Evolutionary conservation across 1,140 invertebrate genomes (phyloP).

Genomic region (Eulimnadia texana): DNA sequence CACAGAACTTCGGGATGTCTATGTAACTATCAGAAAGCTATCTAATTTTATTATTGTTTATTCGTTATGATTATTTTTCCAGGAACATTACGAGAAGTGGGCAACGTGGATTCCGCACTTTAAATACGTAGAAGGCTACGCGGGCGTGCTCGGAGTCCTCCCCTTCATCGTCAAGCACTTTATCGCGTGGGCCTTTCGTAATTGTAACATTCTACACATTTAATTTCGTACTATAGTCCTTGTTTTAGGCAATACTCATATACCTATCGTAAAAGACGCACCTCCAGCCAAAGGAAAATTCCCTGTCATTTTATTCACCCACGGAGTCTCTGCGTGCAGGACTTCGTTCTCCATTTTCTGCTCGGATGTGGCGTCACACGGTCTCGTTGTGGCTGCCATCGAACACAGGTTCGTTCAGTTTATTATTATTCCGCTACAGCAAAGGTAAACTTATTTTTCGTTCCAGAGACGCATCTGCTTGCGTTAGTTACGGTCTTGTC

Average conservation of each 20-base stretch:
- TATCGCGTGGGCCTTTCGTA: constrained; percentile 33
- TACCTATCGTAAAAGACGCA: constrained; percentile 40
- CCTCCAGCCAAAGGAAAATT: constrained; percentile 29
- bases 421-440: neutral
- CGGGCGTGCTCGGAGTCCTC: constrained; percentile 34
- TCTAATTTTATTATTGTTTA: neutral
- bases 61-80: constrained; percentile 10
- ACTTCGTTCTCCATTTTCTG: constrained; percentile 43
- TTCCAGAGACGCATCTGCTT: constrained; percentile 39
- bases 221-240: neutral
- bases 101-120: constrained; percentile 40
- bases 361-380: constrained; percentile 45
- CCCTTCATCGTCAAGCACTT: constrained; percentile 33
- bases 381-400: constrained; percentile 47
- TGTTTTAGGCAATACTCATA: constrained; percentile 30
- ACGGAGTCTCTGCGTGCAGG: constrained; percentile 46
- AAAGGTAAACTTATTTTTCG: neutral
- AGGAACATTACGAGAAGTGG: constrained; percentile 34
- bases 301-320: constrained; percentile 48
- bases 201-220: constrained; percentile 22
- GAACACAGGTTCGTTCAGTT: constrained; percentile 39
- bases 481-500: constrained; percentile 33
- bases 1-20: neutral
- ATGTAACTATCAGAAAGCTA: neutral
- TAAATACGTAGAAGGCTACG: constrained; percentile 39